Evolutionary conservation across 2,113 vertebrate species (phyloP), one percentile per base, ranked within the genome.

Genomic region (Alouatta palliata): DNA sequence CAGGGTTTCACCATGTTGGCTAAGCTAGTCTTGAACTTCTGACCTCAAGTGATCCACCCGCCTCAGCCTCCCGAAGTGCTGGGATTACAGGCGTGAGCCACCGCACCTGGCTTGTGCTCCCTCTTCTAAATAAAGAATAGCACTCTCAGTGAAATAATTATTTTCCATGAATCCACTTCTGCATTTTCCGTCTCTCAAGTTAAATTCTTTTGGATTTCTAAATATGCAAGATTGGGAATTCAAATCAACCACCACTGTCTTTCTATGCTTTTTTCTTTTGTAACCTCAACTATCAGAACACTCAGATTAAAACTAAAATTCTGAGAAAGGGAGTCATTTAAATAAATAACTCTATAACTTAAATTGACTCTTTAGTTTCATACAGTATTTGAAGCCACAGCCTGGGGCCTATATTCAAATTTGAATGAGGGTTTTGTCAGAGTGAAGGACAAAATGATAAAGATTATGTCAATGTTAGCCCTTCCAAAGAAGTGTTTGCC

Each of bases 331-430:
- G 81, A 96, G 66, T 91, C 86, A 87, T 87, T 56, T 80, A 94
- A 81, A 75, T 95, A 85, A 85, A 40, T 93, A 94, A 77, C 64
- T 95, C 81, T 75, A 40, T 93, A 73, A 91, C 68, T 93, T 86
- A 61, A 77, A 32, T 32, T 30, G 80, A 95, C 79, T 82, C 75
- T 20, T 56, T 27, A n/a, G 23, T 83, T 86, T 87, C 43, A 73
- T 52, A 14, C n/a, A 58, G 21, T 49, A 58, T 66, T 92, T 89
- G 66, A 94, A 76, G 88, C 43, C 32, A 73, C 27, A 43, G 13
- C 16, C 58, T 45, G 8, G 17, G 58, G 43, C 8, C n/a, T 25
- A 79, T 49, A n/a, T 7, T 88, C 45, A 75, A 86, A 92, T 8
- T n/a, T 35, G 43, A 82, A 35, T 70, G n/a, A 93, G 77, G 43